phyloP scores from a whole-genome alignment of 1,140 invertebrate species.

The Lutraria rhynchaena region DNA sequence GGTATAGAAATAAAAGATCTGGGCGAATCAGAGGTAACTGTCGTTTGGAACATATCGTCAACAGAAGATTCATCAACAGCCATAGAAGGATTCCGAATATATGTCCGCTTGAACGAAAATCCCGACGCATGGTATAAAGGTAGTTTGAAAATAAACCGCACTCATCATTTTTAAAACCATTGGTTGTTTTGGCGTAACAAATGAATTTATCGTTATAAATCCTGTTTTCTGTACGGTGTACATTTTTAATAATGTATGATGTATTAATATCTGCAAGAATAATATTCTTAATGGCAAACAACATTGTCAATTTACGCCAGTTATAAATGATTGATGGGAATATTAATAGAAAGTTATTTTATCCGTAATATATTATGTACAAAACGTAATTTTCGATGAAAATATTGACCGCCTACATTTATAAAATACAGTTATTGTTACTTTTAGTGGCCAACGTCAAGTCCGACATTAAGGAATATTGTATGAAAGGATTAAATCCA shows the following conservation, averaged over 20 bases:
- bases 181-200: not conserved
- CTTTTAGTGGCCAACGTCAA: constrained; percentile 8
- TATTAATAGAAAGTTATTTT: not conserved
- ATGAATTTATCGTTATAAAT: not conserved
- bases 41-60: constrained; percentile 14
- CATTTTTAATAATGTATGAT: no score
- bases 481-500: not conserved
- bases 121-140: constrained; percentile 1
- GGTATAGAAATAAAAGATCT: constrained; percentile 20
- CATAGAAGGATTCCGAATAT: constrained; percentile 10
- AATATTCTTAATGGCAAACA: no score
- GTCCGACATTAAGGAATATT: constrained; percentile 1
- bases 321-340: not conserved
- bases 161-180: no score
- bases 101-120: not conserved
- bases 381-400: not conserved
- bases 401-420: not conserved
- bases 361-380: not conserved
- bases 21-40: constrained; percentile 7
- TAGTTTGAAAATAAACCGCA: no score
- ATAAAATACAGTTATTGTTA: not conserved
- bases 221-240: no score
- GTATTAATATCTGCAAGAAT: no score
- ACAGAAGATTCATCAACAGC: not conserved
- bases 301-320: not conserved